A percentile compares a stretch with the other conserved stretches of the same genome.
phyloP scores from a whole-genome alignment of 2,888 invertebrate genomes.

The Sceliomorpha sp. region DNA sequence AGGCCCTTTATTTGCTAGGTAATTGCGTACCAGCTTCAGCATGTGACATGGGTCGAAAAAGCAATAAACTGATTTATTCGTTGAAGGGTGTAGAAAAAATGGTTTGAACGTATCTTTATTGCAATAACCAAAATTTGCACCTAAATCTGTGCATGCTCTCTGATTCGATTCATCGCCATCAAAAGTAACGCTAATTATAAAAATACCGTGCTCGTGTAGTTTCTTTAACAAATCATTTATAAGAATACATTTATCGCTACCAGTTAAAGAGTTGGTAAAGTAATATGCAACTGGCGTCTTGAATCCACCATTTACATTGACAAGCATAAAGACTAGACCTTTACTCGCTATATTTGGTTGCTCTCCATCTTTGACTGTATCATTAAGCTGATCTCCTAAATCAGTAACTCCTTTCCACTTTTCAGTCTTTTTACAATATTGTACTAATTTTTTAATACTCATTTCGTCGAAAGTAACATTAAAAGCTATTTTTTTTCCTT shows the following conservation, averaged over 20 bases:
- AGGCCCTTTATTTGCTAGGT: slow-evolving; percentile 36
- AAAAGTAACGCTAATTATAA: slow-evolving; percentile 34
- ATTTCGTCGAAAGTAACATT: slow-evolving; percentile 40
- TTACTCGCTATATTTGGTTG: too few species aligned
- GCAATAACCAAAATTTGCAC: slow-evolving; percentile 17
- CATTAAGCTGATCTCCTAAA: too few species aligned
- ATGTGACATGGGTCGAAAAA: slow-evolving; percentile 32
- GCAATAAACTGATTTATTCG: slow-evolving; percentile 13
- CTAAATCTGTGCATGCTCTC: slow-evolving; percentile 18
- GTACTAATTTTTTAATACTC: slow-evolving; percentile 13
- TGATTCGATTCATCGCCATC: slow-evolving; percentile 28
- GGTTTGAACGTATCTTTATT: slow-evolving; percentile 14
- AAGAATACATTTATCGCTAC: slow-evolving; percentile 18
- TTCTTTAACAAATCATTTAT: slow-evolving; percentile 30
- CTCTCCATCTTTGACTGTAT: too few species aligned
- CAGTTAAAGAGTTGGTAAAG: slow-evolving; percentile 30
- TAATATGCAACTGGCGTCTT: slow-evolving; percentile 39
- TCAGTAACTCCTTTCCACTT: too few species aligned
- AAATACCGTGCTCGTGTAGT: slow-evolving; percentile 19
- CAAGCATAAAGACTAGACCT: slow-evolving; percentile 45
- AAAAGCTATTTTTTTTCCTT: slow-evolving; percentile 16
- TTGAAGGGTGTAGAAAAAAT: slow-evolving; percentile 18
- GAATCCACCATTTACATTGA: slow-evolving; percentile 34
- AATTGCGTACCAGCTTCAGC: slow-evolving; percentile 39
- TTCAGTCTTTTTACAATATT: slow-evolving; percentile 7